phyloP scores from a whole-genome alignment of 37 sponge, comb jelly and placozoan genomes.

The Mnemiopsis leidyi region DNA sequence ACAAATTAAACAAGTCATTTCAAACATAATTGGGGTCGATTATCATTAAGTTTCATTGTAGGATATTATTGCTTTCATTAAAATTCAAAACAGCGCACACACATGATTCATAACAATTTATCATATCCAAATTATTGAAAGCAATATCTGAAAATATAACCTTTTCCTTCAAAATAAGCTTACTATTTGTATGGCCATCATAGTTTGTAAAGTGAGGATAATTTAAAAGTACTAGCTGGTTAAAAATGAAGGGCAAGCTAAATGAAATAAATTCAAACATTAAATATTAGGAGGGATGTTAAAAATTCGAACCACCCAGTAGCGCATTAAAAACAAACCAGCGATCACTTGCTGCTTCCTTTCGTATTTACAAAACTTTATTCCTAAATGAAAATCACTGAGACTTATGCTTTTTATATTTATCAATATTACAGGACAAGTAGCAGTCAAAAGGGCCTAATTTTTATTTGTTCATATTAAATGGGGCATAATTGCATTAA shows the following conservation, averaged over 20 bases:
- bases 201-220: neutral
- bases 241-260: neutral
- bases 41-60: neutral
- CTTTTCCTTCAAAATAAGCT: neutral
- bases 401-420: too few species aligned
- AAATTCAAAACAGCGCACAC: slow-evolving; percentile 60
- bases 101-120: slow-evolving; percentile 21
- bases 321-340: neutral
- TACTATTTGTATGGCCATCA: neutral
- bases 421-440: too few species aligned
- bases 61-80: neutral
- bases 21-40: neutral
- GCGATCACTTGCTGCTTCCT: too few species aligned
- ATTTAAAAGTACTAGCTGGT: neutral
- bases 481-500: too few species aligned
- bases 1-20: too few species aligned
- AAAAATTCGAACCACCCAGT: neutral
- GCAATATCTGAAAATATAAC: neutral
- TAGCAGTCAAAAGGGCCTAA: too few species aligned
- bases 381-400: too few species aligned
- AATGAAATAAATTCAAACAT: neutral
- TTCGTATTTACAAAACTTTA: too few species aligned
- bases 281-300: neutral
- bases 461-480: too few species aligned
- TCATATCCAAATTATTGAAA: neutral